A percentile compares a stretch with the other conserved stretches of the same genome.
These are phyloP conservation scores for Pristis pectinata DNA, from an alignment of 2,797 vertebrate species.

Conservation along the genomic window DNA sequence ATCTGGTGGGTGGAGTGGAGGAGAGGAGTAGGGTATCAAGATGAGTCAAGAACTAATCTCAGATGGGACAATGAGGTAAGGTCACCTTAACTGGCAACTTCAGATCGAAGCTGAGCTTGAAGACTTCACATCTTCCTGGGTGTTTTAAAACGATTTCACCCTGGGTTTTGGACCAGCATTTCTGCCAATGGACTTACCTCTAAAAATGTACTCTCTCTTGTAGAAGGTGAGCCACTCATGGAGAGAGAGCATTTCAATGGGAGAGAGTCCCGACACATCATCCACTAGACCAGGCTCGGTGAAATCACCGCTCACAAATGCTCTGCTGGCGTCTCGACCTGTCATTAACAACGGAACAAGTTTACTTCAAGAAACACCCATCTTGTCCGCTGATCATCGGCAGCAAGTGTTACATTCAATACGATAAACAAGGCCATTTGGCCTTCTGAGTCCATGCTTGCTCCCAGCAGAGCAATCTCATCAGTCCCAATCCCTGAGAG, in stretches of 20 bases:
- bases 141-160: background rate
- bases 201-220: conserved; percentile 59
- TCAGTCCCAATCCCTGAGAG: no score
- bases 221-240: conserved; percentile 83
- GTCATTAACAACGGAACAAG: background rate
- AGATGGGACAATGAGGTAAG: background rate
- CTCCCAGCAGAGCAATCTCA: no score
- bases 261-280: conserved; percentile 69
- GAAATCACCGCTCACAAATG: conserved; percentile 86
- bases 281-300: conserved; percentile 69
- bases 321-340: conserved; percentile 80
- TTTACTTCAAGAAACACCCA: background rate
- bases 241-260: conserved; percentile 65
- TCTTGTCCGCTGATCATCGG: background rate
- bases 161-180: background rate
- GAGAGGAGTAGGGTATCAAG: no score
- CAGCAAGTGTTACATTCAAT: background rate
- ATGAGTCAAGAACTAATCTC: background rate
- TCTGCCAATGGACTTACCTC: conserved; percentile 62
- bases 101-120: background rate
- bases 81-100: background rate
- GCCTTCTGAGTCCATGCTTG: no score
- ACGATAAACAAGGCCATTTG: no score
- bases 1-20: background rate
- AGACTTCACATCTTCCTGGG: background rate